Base-by-base conservation (phyloP, 2,888 invertebrate genomes). In the Tipula lateralis region DNA sequence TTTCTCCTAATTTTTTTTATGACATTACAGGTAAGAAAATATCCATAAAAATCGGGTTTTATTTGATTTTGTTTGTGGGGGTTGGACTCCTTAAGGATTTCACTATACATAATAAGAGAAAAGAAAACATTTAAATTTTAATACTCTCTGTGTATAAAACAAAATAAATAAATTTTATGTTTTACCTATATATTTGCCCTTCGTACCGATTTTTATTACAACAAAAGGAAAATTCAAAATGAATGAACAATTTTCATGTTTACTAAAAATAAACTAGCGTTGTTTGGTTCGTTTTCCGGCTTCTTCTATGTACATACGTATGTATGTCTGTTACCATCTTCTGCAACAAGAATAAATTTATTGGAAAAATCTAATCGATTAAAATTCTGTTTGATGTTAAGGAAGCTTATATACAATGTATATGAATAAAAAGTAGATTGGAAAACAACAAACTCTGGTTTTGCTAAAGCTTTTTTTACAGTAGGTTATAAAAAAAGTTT, bases 181-280 rank as follows among this genome's bases (percentile, higher is more conserved):
- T 24, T 24, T 24, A 24, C 3, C 12, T 66, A 2, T 12, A 3
- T 66, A 24, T 66, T 66, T 66, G 66, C 19, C 66, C 66, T 12
- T 66, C 66, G 19, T 66, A 24, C 24, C 66, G 24, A 66, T 66
- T 66, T 66, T 66, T 66, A 19, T 66, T 66, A 66, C 13, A 66
- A n/a, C 32, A 39, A 66, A 24, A 24, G 0, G 12, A 66, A 19
- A 66, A 66, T 66, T 19, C 24, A 66, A 66, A 24, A 19, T 24
- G 66, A 24, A 66, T 66, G 24, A 66, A 66, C 66, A 66, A 66
- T 66, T 66, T 66, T 66, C 66, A 66, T 66, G 66, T 66, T 66
- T 66, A 66, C 66, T 66, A 66, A 2, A 66, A 66, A 66, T 66
- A 66, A 66, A 66, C 66, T 66, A 66, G 24, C 66, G 66, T 66